phyloP scores from a whole-genome alignment of 2,888 invertebrate genomes.

The Eueremaeus valkanovi region DNA sequence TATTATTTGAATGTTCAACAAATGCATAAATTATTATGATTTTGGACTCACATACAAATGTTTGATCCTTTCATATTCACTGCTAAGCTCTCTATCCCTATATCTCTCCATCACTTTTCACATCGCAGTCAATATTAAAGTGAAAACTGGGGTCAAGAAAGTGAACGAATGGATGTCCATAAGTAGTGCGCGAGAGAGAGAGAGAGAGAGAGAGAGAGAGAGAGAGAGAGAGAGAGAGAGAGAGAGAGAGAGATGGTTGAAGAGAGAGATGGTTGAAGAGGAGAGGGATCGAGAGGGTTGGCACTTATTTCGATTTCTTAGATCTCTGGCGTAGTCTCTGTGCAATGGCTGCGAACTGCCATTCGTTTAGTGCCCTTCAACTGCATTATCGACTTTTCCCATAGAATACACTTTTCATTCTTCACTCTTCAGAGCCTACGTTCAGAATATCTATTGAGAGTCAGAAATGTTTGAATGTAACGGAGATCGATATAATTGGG shows the following conservation, averaged over 20 bases:
- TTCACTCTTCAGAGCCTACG: neutral
- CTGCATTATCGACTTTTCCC: slow-evolving; percentile 22
- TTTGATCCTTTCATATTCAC: too few species aligned
- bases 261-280: too few species aligned
- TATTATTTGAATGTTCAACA: too few species aligned
- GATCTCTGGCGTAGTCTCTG: neutral
- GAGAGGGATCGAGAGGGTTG: neutral
- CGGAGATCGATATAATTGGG: slow-evolving; percentile 27
- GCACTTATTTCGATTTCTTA: neutral
- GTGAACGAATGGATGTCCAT: neutral
- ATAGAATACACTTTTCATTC: slow-evolving; percentile 6
- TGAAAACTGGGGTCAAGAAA: neutral
- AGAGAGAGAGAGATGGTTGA: too few species aligned
- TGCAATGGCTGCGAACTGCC: neutral
- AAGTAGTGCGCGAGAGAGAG: too few species aligned
- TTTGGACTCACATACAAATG: too few species aligned
- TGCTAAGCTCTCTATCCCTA: neutral
- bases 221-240: too few species aligned
- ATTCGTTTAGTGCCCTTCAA: neutral
- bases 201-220: too few species aligned
- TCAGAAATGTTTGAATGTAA: neutral
- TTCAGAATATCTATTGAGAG: slow-evolving; percentile 16
- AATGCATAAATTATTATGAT: too few species aligned
- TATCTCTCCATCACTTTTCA: neutral
- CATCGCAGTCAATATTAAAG: neutral